These are phyloP conservation scores for Drosophila parthenogenetica DNA, from an alignment of 2,888 invertebrate species.

Conservation along the genomic window DNA sequence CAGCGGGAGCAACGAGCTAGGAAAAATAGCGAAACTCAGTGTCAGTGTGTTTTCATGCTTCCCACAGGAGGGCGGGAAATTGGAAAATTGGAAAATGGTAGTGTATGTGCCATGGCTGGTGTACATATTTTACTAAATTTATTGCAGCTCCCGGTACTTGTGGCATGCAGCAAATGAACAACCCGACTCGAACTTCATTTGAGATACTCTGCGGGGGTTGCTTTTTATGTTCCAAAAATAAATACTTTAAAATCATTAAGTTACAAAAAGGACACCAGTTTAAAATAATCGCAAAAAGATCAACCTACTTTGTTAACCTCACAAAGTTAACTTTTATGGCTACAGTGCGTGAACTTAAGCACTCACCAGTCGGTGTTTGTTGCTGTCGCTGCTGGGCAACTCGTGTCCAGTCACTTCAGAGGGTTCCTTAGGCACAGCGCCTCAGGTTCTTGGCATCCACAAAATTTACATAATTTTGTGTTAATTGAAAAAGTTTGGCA, in stretches of 20 bases:
- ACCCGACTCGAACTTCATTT: constrained; percentile 12
- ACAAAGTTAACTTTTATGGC: constrained; percentile 35
- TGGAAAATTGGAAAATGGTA: too few relatives aligned
- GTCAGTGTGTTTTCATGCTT: neutral
- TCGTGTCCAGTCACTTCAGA: constrained; percentile 18
- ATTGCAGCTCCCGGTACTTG: constrained; percentile 49
- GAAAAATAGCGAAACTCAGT: neutral
- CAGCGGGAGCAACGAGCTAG: constrained; percentile 1
- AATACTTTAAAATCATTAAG: neutral
- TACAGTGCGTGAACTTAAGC: constrained; percentile 32
- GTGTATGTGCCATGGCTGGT: constrained; percentile 7
- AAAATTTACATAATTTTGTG: constrained; percentile 76
- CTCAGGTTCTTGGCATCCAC: constrained; percentile 42
- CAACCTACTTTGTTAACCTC: constrained; percentile 20
- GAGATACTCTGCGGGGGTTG: constrained; percentile 8
- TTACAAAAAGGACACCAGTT: neutral
- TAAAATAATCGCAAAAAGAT: neutral
- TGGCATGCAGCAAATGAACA: constrained; percentile 48
- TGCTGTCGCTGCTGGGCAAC: constrained; percentile 27
- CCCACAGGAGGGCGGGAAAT: constrained; percentile 21
- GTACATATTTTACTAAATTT: constrained; percentile 46
- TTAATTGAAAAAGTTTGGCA: constrained; percentile 72
- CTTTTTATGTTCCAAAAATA: neutral
- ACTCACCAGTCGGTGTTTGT: constrained; percentile 3
- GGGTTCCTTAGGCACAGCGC: neutral